Percentiles rank a stretch among this genome's conserved stretches.
Evolutionary conservation across 2,888 invertebrate genomes (phyloP).

Genomic region (Leucoptera coffeella): DNA sequence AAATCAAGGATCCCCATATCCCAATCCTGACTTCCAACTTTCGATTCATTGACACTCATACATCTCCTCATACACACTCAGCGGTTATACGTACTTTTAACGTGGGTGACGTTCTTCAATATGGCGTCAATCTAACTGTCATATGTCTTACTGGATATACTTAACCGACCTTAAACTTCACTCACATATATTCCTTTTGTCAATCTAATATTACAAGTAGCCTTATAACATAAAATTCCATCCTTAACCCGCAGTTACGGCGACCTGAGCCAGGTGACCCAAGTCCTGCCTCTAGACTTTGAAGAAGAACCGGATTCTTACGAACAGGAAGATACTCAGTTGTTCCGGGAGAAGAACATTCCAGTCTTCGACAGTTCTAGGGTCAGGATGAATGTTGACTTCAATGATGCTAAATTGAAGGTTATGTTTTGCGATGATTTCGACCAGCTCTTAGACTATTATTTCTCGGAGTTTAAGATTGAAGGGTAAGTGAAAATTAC

Average conservation of each 20-base stretch:
- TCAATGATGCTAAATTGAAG: constrained; percentile 80
- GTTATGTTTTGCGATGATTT: constrained; percentile 83
- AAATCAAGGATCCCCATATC: too few relatives aligned
- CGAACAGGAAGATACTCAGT: constrained; percentile 36
- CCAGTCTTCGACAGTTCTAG: constrained; percentile 28
- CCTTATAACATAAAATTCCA: constrained; percentile 1
- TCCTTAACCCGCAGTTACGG: constrained; percentile 49
- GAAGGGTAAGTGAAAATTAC: constrained; percentile 69
- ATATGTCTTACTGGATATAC: too few relatives aligned
- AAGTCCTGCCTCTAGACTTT: constrained; percentile 71
- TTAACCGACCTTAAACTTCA: too few relatives aligned
- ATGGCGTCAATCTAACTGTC: too few relatives aligned
- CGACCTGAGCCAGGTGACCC: constrained; percentile 72
- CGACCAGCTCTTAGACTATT: constrained; percentile 71
- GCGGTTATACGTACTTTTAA: too few relatives aligned
- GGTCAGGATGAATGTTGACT: constrained; percentile 20
- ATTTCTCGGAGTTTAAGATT: constrained; percentile 76
- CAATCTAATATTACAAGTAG: too few relatives aligned
- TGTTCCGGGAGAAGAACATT: constrained; percentile 58
- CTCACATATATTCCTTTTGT: too few relatives aligned
- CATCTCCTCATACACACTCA: too few relatives aligned
- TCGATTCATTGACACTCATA: too few relatives aligned
- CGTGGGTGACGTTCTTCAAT: too few relatives aligned
- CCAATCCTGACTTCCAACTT: too few relatives aligned
- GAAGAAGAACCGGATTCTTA: constrained; percentile 71